Base-by-base conservation (phyloP, 2,888 invertebrate genomes). In the Cheilosia variabilis region DNA sequence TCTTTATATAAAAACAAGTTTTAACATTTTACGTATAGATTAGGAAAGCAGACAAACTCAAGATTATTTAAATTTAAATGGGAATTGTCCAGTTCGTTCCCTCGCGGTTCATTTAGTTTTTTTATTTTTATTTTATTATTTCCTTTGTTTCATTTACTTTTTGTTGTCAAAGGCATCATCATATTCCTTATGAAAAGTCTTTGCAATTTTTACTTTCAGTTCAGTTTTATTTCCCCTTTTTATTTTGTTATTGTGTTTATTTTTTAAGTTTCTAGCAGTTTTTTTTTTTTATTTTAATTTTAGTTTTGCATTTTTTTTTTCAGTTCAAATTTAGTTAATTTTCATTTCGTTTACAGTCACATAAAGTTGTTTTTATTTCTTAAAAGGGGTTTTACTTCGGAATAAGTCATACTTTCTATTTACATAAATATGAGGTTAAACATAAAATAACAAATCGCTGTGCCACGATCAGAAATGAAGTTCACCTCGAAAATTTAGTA, bases 11-110 rank as follows among this genome's bases (percentile, higher is more conserved):
- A 24, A 19, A 66, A 41, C 24, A 27, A 43, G 10, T 31, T 37
- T 31, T 47, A 9, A 27, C 19, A n/a, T 31, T 37, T 58, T 50
- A 22, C 17, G 5, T 6, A 41, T 37, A 66, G 57, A 24, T 50
- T 65, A 75, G 57, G 47, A 13, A 66, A 22, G 75, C 65, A 41
- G 27, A 43, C 75, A 75, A 75, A 75, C 75, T 75, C 65, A 66
- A 58, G 75, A 73, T 55, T 63, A 41, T 58, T 69, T 31, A 1
- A 37, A 10, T 37, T 37, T 37, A 13, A 4, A 3, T 37, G 13
- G 4, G 2, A 22, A 22, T 2, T 2, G 4, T 37, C 13, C 13
- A 13, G 4, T 10, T 58, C n/a, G 5, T 45, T 68, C n/a, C 1
- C n/a, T 13, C 31, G 22, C 22, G 7, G 13, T n/a, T 58, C 9